phyloP scores from a whole-genome alignment of 2,113 vertebrate species.

The Agelaius tricolor region DNA sequence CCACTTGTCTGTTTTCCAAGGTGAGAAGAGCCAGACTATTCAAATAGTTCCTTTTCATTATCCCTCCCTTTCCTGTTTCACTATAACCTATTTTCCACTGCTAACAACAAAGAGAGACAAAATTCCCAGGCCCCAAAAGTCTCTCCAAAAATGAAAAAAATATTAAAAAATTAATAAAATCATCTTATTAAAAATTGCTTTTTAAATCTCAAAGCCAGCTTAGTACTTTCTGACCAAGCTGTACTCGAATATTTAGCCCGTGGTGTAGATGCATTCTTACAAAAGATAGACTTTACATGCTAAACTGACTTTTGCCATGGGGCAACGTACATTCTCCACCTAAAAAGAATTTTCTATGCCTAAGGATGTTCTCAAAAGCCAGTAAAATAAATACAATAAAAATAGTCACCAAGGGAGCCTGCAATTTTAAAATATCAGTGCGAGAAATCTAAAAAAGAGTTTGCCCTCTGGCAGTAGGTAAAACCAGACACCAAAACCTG shows the following conservation, averaged over 20 bases:
- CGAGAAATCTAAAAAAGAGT: constrained; percentile 60
- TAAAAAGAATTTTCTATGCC: constrained; percentile 60
- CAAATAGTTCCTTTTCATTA: constrained; percentile 35
- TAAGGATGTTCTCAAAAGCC: constrained; percentile 54
- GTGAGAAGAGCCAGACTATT: constrained; percentile 38
- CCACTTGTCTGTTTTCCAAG: constrained; percentile 18
- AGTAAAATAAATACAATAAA: constrained; percentile 49
- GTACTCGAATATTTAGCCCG: not conserved
- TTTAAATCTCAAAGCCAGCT: constrained; percentile 16
- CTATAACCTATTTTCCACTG: constrained; percentile 19
- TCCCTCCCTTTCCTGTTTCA: constrained; percentile 7
- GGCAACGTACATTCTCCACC: constrained; percentile 23
- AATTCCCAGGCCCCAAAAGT: constrained; percentile 38
- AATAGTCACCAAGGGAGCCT: constrained; percentile 52
- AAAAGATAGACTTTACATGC: constrained; percentile 40
- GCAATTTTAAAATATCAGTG: constrained; percentile 67
- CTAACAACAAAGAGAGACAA: not conserved
- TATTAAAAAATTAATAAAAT: not conserved
- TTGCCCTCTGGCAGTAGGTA: constrained; percentile 25
- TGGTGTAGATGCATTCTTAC: constrained; percentile 23
- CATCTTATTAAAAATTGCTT: not conserved
- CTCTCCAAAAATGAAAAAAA: not conserved
- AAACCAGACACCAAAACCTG: constrained; percentile 66
- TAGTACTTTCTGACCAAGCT: not conserved
- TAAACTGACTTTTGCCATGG: constrained; percentile 29